phyloP scores from a whole-genome alignment of 2,888 invertebrate species.

The Pterostichus niger region DNA sequence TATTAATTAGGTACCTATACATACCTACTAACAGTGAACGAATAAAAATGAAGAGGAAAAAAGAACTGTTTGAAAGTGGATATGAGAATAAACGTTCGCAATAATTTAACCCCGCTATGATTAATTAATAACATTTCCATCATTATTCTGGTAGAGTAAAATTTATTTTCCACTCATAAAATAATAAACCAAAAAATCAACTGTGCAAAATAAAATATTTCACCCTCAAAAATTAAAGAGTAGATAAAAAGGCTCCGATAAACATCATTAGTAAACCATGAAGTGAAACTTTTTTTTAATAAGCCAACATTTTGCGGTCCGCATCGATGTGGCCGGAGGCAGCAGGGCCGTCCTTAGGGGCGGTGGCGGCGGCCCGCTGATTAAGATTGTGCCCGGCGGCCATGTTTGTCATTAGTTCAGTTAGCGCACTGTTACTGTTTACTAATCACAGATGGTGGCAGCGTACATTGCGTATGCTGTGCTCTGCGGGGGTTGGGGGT shows the following conservation, averaged over 20 bases:
- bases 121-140: conserved; percentile 28
- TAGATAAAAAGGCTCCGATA: conserved; percentile 57
- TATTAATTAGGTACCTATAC: too few relatives aligned
- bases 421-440: conserved; percentile 66
- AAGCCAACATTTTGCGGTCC: conserved; percentile 50
- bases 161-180: conserved; percentile 36
- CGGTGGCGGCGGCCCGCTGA: conserved; percentile 61
- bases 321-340: conserved; percentile 61
- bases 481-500: not conserved
- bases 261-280: conserved; percentile 62
- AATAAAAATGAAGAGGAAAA: conserved; percentile 8
- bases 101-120: conserved; percentile 10
- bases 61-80: not conserved
- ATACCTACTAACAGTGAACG: too few relatives aligned
- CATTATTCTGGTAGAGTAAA: conserved; percentile 17
- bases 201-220: conserved; percentile 56
- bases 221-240: conserved; percentile 57
- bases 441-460: conserved; percentile 66
- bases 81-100: conserved; percentile 6
- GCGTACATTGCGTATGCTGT: conserved; percentile 28
- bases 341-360: conserved; percentile 51
- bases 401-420: conserved; percentile 67
- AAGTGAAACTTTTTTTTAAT: conserved; percentile 61
- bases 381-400: conserved; percentile 66
- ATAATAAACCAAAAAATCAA: conserved; percentile 42